Percentiles rank a stretch among this genome's conserved stretches.
phyloP scores from a whole-genome alignment of 37 sponge, comb jelly and placozoan species.

The Crambe crambe region DNA sequence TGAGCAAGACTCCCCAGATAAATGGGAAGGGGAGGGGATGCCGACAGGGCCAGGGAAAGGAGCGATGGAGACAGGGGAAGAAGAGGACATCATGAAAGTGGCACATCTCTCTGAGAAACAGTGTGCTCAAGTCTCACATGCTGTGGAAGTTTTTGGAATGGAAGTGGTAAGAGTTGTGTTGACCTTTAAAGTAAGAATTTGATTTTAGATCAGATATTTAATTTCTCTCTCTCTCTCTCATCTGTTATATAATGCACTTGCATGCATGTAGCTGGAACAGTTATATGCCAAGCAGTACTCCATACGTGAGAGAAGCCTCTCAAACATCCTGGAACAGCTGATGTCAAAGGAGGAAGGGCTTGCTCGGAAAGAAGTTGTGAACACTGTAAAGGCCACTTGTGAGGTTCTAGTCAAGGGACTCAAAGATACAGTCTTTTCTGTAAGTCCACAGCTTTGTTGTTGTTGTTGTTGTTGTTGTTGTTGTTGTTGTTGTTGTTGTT shows the following conservation, averaged over 20 bases:
- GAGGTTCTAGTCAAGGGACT: slow-evolving; percentile 52
- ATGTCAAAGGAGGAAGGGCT: neutral
- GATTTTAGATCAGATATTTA: no score
- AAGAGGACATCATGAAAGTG: no score
- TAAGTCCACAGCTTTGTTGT: slow-evolving; percentile 16
- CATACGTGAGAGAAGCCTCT: slow-evolving; percentile 49
- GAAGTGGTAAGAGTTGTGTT: slow-evolving; percentile 39
- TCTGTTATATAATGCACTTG: neutral
- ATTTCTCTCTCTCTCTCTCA: no score
- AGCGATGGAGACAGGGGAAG: neutral
- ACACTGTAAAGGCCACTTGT: slow-evolving; percentile 19
- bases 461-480: no score
- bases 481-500: no score
- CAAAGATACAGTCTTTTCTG: slow-evolving; percentile 48
- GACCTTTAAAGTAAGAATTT: no score
- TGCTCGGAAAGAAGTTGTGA: slow-evolving; percentile 21
- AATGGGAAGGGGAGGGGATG: no score
- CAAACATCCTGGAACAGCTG: neutral
- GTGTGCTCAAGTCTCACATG: slow-evolving; percentile 31
- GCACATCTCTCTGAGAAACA: slow-evolving; percentile 49
- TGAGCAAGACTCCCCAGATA: no score
- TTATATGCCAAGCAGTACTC: slow-evolving; percentile 56
- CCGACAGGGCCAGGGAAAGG: neutral
- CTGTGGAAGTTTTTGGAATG: slow-evolving; percentile 64
- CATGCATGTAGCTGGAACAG: slow-evolving; percentile 26